A percentile compares a stretch with the other conserved stretches of the same genome.
phyloP scores from a whole-genome alignment of 2,113 vertebrate species.

The Paratilapia polleni region DNA sequence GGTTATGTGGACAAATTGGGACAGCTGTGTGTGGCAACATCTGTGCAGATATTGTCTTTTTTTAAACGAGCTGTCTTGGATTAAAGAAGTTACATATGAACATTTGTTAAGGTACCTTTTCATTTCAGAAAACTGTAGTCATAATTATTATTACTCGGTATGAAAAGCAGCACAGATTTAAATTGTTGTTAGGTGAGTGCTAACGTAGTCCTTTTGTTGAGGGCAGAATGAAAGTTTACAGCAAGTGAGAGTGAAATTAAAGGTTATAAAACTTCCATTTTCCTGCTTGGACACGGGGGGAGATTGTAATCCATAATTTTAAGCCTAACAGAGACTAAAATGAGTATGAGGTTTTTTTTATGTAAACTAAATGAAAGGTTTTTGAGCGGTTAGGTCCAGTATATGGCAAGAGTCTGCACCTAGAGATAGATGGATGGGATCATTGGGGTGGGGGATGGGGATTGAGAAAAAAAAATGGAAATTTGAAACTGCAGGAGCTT shows the following conservation, averaged over 20 bases:
- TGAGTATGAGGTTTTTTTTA: conserved; percentile 35
- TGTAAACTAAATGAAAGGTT: conserved; percentile 66
- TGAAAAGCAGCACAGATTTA: conserved; percentile 26
- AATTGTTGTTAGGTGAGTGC: conserved; percentile 45
- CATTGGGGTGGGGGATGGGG: conserved; percentile 19
- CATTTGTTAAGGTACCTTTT: not conserved
- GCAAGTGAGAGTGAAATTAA: conserved; percentile 62
- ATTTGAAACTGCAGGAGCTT: not conserved
- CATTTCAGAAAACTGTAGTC: not conserved
- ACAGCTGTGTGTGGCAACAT: not conserved
- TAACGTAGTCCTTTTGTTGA: conserved; percentile 64
- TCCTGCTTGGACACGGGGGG: too few species aligned
- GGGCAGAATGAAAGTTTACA: conserved; percentile 61
- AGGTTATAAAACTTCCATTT: conserved; percentile 65
- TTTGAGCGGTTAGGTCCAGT: conserved; percentile 63
- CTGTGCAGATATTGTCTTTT: not conserved
- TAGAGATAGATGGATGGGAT: conserved; percentile 39
- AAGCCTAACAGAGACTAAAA: conserved; percentile 56
- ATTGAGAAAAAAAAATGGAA: not conserved
- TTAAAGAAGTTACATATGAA: not conserved
- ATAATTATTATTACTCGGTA: conserved; percentile 28
- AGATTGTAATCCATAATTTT: conserved; percentile 63
- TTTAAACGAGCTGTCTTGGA: too few species aligned
- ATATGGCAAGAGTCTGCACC: conserved; percentile 30
- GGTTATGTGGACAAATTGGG: not conserved